These are phyloP conservation scores for Scophthalmus maximus DNA, from an alignment of 2,113 vertebrate species.

Conservation along the genomic window DNA sequence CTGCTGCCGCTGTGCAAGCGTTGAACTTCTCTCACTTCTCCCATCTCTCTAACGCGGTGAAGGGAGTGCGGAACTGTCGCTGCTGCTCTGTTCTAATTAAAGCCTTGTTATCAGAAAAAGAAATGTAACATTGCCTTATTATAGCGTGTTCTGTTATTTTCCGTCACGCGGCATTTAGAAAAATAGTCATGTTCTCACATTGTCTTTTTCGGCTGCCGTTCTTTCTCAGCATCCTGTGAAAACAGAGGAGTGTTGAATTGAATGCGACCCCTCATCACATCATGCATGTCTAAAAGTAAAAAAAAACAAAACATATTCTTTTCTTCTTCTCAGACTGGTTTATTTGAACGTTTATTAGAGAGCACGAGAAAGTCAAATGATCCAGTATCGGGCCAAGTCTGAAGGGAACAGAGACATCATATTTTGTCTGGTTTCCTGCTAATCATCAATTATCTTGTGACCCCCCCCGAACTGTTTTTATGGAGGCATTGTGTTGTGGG, in stretches of 20 bases:
- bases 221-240: neutral
- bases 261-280: neutral
- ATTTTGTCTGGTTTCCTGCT: too few relatives aligned
- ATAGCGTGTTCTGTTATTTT: conserved; percentile 8
- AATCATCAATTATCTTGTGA: too few relatives aligned
- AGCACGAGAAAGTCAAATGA: neutral
- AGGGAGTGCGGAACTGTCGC: conserved; percentile 11
- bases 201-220: neutral
- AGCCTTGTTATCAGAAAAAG: conserved; percentile 10
- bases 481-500: conserved; percentile 9
- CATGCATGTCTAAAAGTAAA: neutral
- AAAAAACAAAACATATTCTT: neutral
- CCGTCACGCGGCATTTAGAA: conserved; percentile 5
- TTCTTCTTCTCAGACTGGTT: neutral
- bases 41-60: conserved; percentile 14
- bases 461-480: neutral
- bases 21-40: conserved; percentile 17
- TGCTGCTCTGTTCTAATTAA: conserved; percentile 40
- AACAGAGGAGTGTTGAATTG: neutral
- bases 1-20: conserved; percentile 24
- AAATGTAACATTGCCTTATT: neutral
- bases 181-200: neutral
- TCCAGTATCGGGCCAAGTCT: too few relatives aligned
- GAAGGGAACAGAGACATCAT: too few relatives aligned
- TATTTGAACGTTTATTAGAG: too few relatives aligned